These are phyloP conservation scores for Pimephales promelas DNA, from an alignment of 2,113 vertebrate species.

Conservation along the genomic window DNA sequence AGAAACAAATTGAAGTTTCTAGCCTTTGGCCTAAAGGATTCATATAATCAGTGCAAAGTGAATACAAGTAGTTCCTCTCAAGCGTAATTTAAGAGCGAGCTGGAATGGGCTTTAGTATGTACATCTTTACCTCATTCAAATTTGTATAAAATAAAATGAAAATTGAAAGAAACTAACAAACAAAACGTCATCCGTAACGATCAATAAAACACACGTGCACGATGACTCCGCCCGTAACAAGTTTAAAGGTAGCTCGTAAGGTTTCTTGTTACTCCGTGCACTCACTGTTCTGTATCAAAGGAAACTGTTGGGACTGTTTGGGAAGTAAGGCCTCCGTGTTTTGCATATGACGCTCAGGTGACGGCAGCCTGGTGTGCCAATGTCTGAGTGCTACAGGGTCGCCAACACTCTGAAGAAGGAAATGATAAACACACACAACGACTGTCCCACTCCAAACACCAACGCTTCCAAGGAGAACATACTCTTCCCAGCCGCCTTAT, in stretches of 20 bases:
- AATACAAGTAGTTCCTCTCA: conserved; percentile 29
- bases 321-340: conserved; percentile 61
- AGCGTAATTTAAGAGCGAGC: conserved; percentile 13
- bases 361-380: conserved; percentile 1
- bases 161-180: not conserved
- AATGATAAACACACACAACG: conserved; percentile 88
- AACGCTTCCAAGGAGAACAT: conserved; percentile 94
- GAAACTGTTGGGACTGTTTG: conserved; percentile 15
- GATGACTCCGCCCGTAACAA: conserved; percentile 22
- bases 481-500: conserved; percentile 92
- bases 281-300: conserved; percentile 20
- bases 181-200: not conserved
- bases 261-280: not conserved
- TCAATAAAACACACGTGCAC: conserved; percentile 23
- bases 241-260: conserved; percentile 2
- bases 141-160: conserved; percentile 2
- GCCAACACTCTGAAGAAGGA: conserved; percentile 92
- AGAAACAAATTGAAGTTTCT: not conserved
- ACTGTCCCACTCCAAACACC: conserved; percentile 91
- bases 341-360: conserved; percentile 58
- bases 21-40: conserved; percentile 36
- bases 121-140: conserved; percentile 17
- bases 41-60: conserved; percentile 28
- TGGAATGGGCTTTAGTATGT: conserved; percentile 51
- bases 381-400: conserved; percentile 82